Evolutionary conservation across 2,888 invertebrate genomes (phyloP).

Genomic region (Pinctada fucata): DNA sequence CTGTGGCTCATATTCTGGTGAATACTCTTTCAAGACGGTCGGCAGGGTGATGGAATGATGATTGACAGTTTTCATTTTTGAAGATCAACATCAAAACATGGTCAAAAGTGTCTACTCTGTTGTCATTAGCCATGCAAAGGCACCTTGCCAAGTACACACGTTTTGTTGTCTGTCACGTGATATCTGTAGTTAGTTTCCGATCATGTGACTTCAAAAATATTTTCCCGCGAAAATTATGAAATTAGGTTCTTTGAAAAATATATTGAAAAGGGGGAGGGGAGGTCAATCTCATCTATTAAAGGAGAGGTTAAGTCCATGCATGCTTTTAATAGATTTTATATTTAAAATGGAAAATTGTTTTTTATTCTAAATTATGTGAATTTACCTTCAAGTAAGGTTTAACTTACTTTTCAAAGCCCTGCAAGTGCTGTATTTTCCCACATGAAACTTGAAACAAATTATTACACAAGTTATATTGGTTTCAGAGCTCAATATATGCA

Average conservation of each 20-base stretch:
- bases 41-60: slow-evolving; percentile 1
- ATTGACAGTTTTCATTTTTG: background rate
- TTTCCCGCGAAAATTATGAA: background rate
- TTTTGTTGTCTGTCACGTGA: slow-evolving; percentile 14
- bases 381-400: no score
- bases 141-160: slow-evolving; percentile 11
- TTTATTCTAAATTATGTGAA: no score
- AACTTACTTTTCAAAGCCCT: no score
- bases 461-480: no score
- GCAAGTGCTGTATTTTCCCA: no score
- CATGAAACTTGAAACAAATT: no score
- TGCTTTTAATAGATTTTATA: no score
- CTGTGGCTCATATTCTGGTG: slow-evolving; percentile 9
- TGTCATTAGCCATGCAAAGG: background rate
- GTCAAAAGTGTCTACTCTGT: background rate
- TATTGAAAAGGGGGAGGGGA: no score
- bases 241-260: background rate
- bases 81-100: background rate
- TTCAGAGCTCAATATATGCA: no score
- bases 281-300: no score
- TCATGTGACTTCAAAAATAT: background rate
- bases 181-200: background rate
- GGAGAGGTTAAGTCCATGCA: no score
- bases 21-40: slow-evolving; percentile 13
- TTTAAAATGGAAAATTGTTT: no score